Base-by-base conservation (phyloP, 2,888 invertebrate genomes). In the Oconnorella tubifera region DNA sequence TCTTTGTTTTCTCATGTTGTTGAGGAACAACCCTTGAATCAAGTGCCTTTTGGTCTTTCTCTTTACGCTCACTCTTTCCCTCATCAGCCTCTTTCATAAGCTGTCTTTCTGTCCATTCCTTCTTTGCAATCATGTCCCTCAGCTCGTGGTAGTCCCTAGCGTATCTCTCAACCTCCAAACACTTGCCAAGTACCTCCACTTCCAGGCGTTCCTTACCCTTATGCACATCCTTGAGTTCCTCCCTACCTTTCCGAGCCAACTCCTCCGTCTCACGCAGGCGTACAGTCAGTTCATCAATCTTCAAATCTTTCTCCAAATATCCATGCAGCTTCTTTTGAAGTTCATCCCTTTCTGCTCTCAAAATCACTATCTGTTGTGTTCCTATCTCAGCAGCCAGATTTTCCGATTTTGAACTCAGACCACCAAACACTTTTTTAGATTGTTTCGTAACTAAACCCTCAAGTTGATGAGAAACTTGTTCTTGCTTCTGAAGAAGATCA, bases 171-270 rank as follows among this genome's bases (percentile, higher is more conserved):
- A 67, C 33, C 10, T 33, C 55, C 1, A 69, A 31, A 2, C 67
- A 23, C 60, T 69, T 66, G 29, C 56, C 29, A 14, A 69, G 57
- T 56, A 69, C 53, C 23, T 69, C 67, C 6, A 68, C 32, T 27
- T 69, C 69, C 32, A 69, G 53, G 48, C 40, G 62, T 31, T 69
- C 65, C 33, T 69, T 69, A 29, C 62, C 65, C 59, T 62, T 57
- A 28, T 25, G 56, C 23, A 59, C 32, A 53, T 62, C 31, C 19
- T 51, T 28, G 23, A 49, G 25, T 29, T 29, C 49, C n/a, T 64
- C 64, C 28, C 50, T 56, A 32, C 64, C 68, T 32, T 10, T 60
- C 29, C 31, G 29, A n/a, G 66, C 58, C 19, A n/a, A 19, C 19
- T 59, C 64, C 32, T 61, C 61, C 1, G 66, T 49, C 4, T 27